These are phyloP conservation scores for Sander vitreus DNA, from an alignment of 2,113 vertebrate species.

Conservation along the genomic window DNA sequence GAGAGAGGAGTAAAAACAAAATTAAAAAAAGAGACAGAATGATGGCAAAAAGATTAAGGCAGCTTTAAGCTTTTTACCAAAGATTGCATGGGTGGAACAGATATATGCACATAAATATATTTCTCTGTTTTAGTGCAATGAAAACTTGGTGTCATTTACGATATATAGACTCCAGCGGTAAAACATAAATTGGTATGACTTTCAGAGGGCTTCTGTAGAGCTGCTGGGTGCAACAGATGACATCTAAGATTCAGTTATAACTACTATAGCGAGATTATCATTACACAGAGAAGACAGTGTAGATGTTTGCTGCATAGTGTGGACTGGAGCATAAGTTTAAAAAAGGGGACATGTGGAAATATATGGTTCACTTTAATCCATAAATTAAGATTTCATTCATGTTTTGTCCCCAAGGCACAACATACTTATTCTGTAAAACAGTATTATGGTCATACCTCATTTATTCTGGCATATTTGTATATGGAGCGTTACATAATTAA, in stretches of 20 bases:
- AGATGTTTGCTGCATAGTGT: constrained; percentile 24
- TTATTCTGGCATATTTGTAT: constrained; percentile 18
- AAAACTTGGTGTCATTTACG: constrained; percentile 26
- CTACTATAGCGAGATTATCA: constrained; percentile 10
- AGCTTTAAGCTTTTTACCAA: constrained; percentile 2
- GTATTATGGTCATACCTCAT: neutral
- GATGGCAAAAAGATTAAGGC: constrained; percentile 21
- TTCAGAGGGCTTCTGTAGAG: constrained; percentile 21
- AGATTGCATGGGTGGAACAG: constrained; percentile 1
- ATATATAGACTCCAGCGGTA: constrained; percentile 19
- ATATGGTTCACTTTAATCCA: constrained; percentile 8
- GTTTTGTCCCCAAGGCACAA: constrained; percentile 17
- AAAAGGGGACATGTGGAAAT: constrained; percentile 21
- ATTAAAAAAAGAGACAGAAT: neutral
- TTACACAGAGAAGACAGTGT: constrained; percentile 9
- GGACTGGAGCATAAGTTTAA: constrained; percentile 55
- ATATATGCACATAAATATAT: constrained; percentile 36
- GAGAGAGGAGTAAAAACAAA: constrained; percentile 17
- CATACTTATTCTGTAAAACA: constrained; percentile 3
- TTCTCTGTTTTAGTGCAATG: constrained; percentile 15
- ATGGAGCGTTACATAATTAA: constrained; percentile 29
- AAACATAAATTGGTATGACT: constrained; percentile 34
- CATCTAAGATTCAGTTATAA: constrained; percentile 51
- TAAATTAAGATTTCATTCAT: constrained; percentile 23
- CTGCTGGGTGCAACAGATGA: constrained; percentile 2